These are phyloP conservation scores for Heliconius erato DNA, from an alignment of 2,888 invertebrate genomes.

Conservation along the genomic window DNA sequence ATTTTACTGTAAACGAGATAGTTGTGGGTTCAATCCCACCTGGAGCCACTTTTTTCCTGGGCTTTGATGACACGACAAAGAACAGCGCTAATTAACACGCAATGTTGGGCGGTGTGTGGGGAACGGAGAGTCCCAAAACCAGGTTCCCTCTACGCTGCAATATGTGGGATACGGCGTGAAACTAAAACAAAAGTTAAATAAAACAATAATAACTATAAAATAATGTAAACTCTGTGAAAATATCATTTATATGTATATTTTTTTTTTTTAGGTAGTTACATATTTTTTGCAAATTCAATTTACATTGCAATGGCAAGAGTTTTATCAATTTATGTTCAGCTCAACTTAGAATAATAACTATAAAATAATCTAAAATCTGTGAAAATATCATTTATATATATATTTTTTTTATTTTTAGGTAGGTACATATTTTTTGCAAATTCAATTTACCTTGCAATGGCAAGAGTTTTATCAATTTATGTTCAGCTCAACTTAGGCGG, in stretches of 20 bases:
- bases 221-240: no score
- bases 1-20: no score
- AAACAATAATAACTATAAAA: no score
- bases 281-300: background rate
- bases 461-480: background rate
- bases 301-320: background rate
- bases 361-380: no score
- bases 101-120: background rate
- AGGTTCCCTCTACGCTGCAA: background rate
- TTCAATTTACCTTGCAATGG: background rate
- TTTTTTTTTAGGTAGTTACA: no score
- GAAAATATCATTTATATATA: no score
- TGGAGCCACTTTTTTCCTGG: no score
- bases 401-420: no score
- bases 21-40: no score
- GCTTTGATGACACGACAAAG: no score
- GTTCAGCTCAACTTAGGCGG: constrained; percentile 9
- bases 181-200: background rate
- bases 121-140: background rate
- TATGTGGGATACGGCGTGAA: background rate
- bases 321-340: constrained; percentile 1
- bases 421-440: background rate
- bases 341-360: no score
- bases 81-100: background rate
- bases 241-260: no score